Evolutionary conservation across 2,888 invertebrate species (phyloP).

Genomic region (Agonopterix arenella): DNA sequence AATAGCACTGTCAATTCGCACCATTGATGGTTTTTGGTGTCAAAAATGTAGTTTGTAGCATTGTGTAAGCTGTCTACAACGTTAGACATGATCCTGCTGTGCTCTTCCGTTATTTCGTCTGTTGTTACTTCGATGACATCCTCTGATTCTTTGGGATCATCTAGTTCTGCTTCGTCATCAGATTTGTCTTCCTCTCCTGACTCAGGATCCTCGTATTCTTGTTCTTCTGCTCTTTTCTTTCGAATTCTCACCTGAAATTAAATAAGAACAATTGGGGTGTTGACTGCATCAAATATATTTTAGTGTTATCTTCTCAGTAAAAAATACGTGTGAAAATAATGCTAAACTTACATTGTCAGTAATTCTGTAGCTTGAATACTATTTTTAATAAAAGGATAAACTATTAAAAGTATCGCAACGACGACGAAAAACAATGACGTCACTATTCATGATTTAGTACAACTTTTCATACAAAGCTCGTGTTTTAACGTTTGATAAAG

Average conservation of each 20-base stretch:
- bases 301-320: too few species aligned
- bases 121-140: conserved; percentile 31
- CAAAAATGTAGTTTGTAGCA: conserved; percentile 83
- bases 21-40: conserved; percentile 87
- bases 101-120: conserved; percentile 34
- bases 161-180: conserved; percentile 58
- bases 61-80: conserved; percentile 56
- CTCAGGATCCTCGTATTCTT: conserved; percentile 82
- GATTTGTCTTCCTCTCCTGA: conserved; percentile 76
- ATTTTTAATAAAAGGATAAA: too few species aligned
- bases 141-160: conserved; percentile 38
- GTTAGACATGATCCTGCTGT: conserved; percentile 46
- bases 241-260: conserved; percentile 67
- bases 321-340: too few species aligned
- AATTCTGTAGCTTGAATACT: too few species aligned
- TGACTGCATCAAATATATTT: too few species aligned
- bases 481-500: too few species aligned
- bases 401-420: too few species aligned
- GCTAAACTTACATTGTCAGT: too few species aligned
- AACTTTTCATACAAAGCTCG: too few species aligned
- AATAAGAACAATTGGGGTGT: too few species aligned
- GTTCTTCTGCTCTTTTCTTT: conserved; percentile 75
- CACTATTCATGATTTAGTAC: too few species aligned
- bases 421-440: too few species aligned
- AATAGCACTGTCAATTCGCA: conserved; percentile 88